phyloP scores from a whole-genome alignment of 2,113 vertebrate genomes.

The Cavia porcellus region DNA sequence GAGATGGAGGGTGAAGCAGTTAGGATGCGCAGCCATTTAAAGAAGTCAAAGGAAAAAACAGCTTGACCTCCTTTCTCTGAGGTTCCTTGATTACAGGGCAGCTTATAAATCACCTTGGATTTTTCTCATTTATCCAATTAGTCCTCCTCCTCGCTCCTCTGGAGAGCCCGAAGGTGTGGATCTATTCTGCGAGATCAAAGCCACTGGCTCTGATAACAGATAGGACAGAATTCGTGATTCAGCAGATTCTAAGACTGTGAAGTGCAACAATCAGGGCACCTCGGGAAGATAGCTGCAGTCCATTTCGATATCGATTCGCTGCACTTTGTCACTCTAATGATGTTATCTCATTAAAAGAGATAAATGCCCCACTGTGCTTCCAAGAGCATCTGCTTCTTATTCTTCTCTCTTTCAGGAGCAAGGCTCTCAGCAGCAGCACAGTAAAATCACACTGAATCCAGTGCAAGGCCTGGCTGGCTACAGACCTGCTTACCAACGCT shows the following conservation, averaged over 20 bases:
- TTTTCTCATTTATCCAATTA: conserved; percentile 59
- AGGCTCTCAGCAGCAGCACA: conserved; percentile 77
- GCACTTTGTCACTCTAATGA: conserved; percentile 89
- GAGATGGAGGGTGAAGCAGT: background rate
- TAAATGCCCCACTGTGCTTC: conserved; percentile 88
- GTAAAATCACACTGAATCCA: conserved; percentile 84
- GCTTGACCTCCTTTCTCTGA: conserved; percentile 66
- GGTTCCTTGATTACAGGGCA: conserved; percentile 1
- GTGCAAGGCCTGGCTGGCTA: conserved; percentile 58
- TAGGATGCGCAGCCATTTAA: conserved; percentile 9
- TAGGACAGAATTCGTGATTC: conserved; percentile 85
- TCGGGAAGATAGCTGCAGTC: conserved; percentile 85
- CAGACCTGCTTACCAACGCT: conserved; percentile 70
- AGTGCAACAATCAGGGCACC: conserved; percentile 66
- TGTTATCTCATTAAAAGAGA: conserved; percentile 91
- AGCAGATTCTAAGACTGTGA: conserved; percentile 81
- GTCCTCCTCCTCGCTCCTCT: conserved; percentile 1
- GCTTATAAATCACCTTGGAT: conserved; percentile 64
- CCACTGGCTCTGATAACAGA: conserved; percentile 66
- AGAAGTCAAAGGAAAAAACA: conserved; percentile 8
- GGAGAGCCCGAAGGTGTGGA: conserved; percentile 47
- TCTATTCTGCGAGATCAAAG: conserved; percentile 67
- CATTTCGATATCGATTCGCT: conserved; percentile 88
- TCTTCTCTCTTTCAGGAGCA: conserved; percentile 79
- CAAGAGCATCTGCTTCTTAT: conserved; percentile 87